Evolutionary conservation across 2,888 invertebrate genomes (phyloP), one percentile per base, ranked within the genome.

Genomic region (Iselma pallidipennis): DNA sequence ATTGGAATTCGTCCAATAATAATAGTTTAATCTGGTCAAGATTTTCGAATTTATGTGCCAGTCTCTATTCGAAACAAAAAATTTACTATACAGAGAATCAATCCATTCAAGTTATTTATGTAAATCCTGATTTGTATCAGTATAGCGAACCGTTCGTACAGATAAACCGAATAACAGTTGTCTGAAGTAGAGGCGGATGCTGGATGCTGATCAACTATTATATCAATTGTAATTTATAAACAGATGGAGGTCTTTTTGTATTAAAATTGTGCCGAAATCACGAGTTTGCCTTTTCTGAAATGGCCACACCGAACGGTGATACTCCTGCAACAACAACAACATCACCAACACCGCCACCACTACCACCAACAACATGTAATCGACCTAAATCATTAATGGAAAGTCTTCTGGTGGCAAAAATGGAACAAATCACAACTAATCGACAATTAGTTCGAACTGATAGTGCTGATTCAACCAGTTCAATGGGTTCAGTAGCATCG

Each of bases 371-470:
- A 66, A 79, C 85, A 7, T 83, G 85, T 1, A 85, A 87, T 21
- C 82, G 87, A 54, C 89, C 89, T n/a, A 84, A 90, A 67, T 88
- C 89, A n/a, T 82, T 93, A 25, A 93, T 93, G 93, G 93, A 93
- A 78, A 88, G 89, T 62, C 81, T 93, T 58, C 83, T 93, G 57
- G 89, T 91, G 49, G 92, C 91, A 4, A 93, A 93, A 81, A 93
- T 93, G 86, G 93, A 93, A 74, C 87, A 89, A 48, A 85, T 89
- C 12, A 56, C 63, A 19, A 86, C 85, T 60, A 83, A 80, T 66
- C 80, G 83, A 14, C 74, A 81, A 16, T 79, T 92, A 67, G 85
- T 91, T 61, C 84, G 92, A 69, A 89, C 90, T 23, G 91, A 92
- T 74, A 92, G 92, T 6, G 84, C 91, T 80, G 92, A 92, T 78